Evolutionary conservation across 2,888 invertebrate species (phyloP).

Genomic region (Drosophila mimica): DNA sequence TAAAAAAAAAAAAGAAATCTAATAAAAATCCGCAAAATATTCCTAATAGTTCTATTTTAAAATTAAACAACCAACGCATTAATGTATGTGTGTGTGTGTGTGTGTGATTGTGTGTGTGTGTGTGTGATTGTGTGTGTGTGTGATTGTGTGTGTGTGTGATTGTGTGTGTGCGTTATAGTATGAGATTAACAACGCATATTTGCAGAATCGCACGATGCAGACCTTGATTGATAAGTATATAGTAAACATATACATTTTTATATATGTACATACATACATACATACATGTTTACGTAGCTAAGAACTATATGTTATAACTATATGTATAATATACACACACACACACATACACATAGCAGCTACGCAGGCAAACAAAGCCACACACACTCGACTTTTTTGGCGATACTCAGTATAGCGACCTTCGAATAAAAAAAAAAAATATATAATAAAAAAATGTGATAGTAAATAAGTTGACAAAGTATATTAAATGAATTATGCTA

Average conservation of each 20-base stretch:
- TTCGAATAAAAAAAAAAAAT: slow-evolving; percentile 34
- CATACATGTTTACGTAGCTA: slow-evolving; percentile 19
- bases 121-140: slow-evolving; percentile 12
- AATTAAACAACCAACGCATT: slow-evolving; percentile 25
- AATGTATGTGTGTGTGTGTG: neutral
- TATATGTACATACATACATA: slow-evolving; percentile 61
- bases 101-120: neutral
- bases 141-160: slow-evolving; percentile 3
- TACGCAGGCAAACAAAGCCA: slow-evolving; percentile 3
- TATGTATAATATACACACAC: slow-evolving; percentile 1
- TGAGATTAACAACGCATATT: slow-evolving; percentile 67
- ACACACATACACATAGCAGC: slow-evolving; percentile 20
- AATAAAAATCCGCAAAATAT: slow-evolving; percentile 31
- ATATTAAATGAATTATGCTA: slow-evolving; percentile 63
- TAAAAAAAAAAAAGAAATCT: slow-evolving; percentile 16
- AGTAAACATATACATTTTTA: slow-evolving; percentile 9
- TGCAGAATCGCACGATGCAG: slow-evolving; percentile 77
- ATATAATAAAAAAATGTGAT: slow-evolving; percentile 49
- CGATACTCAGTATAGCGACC: slow-evolving; percentile 41
- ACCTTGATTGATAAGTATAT: slow-evolving; percentile 76
- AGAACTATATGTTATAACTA: slow-evolving; percentile 37
- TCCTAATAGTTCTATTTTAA: slow-evolving; percentile 41
- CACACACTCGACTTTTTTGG: slow-evolving; percentile 15
- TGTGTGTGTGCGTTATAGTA: slow-evolving; percentile 17
- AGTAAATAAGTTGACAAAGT: slow-evolving; percentile 65